Conservation (phyloP, 2,888 invertebrate genomes). For the Bugulina stolonifera region DNA sequence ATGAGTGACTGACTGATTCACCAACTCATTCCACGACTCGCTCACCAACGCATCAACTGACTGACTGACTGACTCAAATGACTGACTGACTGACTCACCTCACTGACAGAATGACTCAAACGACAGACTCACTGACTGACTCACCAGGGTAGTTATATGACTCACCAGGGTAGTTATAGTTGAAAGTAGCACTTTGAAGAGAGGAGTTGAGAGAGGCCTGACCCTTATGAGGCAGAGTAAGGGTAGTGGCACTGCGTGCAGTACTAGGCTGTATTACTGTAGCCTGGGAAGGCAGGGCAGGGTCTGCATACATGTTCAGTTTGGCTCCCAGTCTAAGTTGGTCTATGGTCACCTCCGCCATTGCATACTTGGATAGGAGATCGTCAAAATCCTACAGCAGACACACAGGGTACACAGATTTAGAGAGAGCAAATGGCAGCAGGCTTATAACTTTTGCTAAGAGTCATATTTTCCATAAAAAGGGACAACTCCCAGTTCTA, state of each 20-base stretch:
- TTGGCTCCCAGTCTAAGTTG: slow-evolving; percentile 49
- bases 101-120: too few species aligned
- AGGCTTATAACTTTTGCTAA: too few species aligned
- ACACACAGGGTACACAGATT: not conserved
- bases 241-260: slow-evolving; percentile 19
- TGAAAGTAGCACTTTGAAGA: not conserved
- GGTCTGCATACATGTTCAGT: slow-evolving; percentile 43
- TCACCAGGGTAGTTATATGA: too few species aligned
- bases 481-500: too few species aligned
- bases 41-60: too few species aligned
- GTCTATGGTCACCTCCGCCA: slow-evolving; percentile 53
- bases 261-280: slow-evolving; percentile 12
- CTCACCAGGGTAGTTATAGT: not conserved
- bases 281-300: slow-evolving; percentile 41
- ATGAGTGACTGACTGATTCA: too few species aligned
- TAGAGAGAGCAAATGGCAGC: too few species aligned
- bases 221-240: not conserved
- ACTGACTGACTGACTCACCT: too few species aligned
- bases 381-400: slow-evolving; percentile 48
- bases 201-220: slow-evolving; percentile 23
- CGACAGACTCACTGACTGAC: too few species aligned
- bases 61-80: too few species aligned
- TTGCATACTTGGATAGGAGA: slow-evolving; percentile 50
- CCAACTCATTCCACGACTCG: too few species aligned
- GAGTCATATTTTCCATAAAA: too few species aligned